Evolutionary conservation across 2,888 invertebrate genomes (phyloP), one percentile per base, ranked within the genome.

Genomic region (Cryptocephalus moraei): DNA sequence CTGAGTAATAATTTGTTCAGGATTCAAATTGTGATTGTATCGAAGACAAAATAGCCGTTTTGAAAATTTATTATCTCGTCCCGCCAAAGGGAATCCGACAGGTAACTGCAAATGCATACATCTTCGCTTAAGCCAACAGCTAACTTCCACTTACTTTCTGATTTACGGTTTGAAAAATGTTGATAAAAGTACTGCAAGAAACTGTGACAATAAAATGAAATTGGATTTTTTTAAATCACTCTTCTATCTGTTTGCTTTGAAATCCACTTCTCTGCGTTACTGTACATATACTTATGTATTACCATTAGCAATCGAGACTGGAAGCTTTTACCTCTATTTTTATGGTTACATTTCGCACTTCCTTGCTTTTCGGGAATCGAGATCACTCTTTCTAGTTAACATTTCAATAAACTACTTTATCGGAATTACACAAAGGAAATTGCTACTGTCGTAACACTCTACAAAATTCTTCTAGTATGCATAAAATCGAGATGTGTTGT

Each of bases 101-200:
- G 22, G 22, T 22, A 22, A 22, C n/a, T n/a, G n/a, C n/a, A n/a
- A n/a, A n/a, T n/a, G n/a, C 22, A 22, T 22, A 22, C 6, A 22
- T 22, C 22, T 22, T 22, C 22, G 3, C 22, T 22, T 22, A 22
- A 22, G 22, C 22, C 22, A 22, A 22, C 22, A 22, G 22, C 42
- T 41, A 46, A 45, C 44, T 56, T 51, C 57, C 56, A 59, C 58
- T 59, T 61, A 63, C 62, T 55, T 54, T 56, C 61, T 65, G 67
- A 68, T 68, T 66, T 69, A 68, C 72, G 57, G 64, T 67, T 53
- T 61, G 59, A 56, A 70, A 60, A 73, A 75, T 60, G 67, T 65
- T 66, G 75, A 76, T 62, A 73, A 73, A 56, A 62, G 64, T 57
- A 67, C 68, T 62, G 65, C 66, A 48, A 64, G 68, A 72, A 73